Base-by-base conservation (phyloP, 1,140 invertebrate species). In the Lordiphosa collinella region DNA sequence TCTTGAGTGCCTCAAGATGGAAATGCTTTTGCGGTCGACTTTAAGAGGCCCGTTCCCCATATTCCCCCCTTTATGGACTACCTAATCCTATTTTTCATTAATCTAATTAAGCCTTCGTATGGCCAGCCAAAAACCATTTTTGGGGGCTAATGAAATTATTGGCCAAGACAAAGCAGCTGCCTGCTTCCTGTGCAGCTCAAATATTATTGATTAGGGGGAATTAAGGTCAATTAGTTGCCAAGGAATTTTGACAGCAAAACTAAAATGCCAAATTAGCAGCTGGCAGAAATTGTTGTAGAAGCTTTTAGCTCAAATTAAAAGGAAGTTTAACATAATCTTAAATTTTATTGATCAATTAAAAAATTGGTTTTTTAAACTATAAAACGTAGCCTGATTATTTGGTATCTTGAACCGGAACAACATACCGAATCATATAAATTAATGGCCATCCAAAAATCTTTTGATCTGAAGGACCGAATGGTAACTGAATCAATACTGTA, bases 161-260 rank as follows among this genome's bases (percentile, higher is more conserved):
- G 73, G 40, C 43, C 73, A 34, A 52, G 43, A 25, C 48, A 62
- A 34, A 52, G 37, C 25, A 41, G 55, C 34, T 22, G 32, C 18
- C 12, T 40, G 12, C 41, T 46, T 67, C 36, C 38, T 43, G 16
- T 38, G 48, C 57, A 66, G 43, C 50, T 55, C 32, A 48, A 62
- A 76, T 58, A 68, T 54, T 78, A 79, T 73, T 76, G 74, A 78
- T 78, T 79, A 60, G 54, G 49, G 49, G 25, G 41, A 64, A 78
- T 78, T 73, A 61, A 51, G 68, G 63, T 73, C 74, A 78, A 78
- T 78, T 78, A 79, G 68, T 51, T 52, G 37, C 48, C 40, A 2
- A 53, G 55, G 25, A 60, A 56, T 68, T 64, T 72, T 58, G 72
- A 64, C 52, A 54, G 57, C 38, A 36, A 52, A 51, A 75, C 54